Base-by-base conservation (phyloP, 2,797 vertebrate species). In the Malacoraja senta region DNA sequence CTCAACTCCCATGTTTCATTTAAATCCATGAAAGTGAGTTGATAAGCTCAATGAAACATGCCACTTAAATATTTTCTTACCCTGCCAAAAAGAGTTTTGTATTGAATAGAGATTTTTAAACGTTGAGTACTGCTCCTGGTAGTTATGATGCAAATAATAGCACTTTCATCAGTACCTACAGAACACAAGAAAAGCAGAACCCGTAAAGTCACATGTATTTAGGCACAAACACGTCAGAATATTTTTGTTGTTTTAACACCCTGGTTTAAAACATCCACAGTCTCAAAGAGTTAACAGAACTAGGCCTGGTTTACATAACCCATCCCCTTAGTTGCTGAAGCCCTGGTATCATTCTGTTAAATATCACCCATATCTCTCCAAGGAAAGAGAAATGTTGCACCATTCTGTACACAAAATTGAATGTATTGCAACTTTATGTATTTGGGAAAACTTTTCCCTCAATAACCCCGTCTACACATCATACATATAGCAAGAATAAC, bases 91-190 rank as follows among this genome's bases (percentile, higher is more conserved):
- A 97, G 96, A 74, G 97, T 98, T 95, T 99, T 99, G 95, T 97
- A 99, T 0, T 96, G 96, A 35, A 95, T 94, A 17, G 97, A 96
- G 91, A 99, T 98, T 95, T 99, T 94, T 96, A 99, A 98, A 93
- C 98, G 97, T 94, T 99, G 98, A 93, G 96, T 95, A 8, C 99
- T 99, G 96, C 95, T 98, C 93, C 98, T 97, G 1, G 97, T 93
- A 0, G 97, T 95, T 94, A 99, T 94, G 93, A 99, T 95, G 94
- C 97, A 98, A 94, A 99, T 95, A 94, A 99, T 95, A 8, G 96
- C 93, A 3, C 98, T 98, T 95, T 99, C 99, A 94, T 99, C 97
- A 0, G 98, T 99, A 81, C 99, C 99, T 99, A 96, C 1, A 95
- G 94, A 93, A 78, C 83, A 0, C 38, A 21, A 68, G 17, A 88